These are phyloP conservation scores for Thunnus albacares DNA, from an alignment of 2,797 vertebrate species.

Conservation along the genomic window DNA sequence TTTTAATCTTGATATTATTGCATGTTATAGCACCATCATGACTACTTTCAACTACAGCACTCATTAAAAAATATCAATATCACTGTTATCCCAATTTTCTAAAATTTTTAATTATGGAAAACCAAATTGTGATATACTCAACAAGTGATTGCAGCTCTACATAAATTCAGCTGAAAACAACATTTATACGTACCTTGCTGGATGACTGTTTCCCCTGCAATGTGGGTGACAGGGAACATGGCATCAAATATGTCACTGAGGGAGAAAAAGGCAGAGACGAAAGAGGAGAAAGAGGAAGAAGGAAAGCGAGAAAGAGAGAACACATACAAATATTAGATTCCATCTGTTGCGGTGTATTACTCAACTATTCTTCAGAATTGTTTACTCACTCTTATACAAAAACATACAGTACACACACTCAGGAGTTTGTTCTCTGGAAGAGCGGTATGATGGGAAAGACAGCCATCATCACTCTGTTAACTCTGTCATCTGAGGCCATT, in stretches of 20 bases:
- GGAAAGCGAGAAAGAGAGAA: background rate
- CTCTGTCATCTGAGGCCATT: conserved; percentile 44
- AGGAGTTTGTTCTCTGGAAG: background rate
- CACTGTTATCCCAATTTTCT: background rate
- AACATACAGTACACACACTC: conserved; percentile 7
- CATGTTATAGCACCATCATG: background rate
- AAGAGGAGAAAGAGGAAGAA: conserved; percentile 3
- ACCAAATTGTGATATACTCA: background rate
- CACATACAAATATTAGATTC: conserved; percentile 42
- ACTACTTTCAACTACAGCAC: background rate
- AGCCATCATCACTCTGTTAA: conserved; percentile 42
- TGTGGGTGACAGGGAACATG: conserved; percentile 98
- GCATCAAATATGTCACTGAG: conserved; percentile 97
- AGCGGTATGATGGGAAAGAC: conserved; percentile 35
- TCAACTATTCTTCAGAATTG: conserved; percentile 3
- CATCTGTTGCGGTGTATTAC: conserved; percentile 13
- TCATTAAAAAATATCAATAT: background rate
- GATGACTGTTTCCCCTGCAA: conserved; percentile 97
- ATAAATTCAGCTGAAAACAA: conserved; percentile 9
- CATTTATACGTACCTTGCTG: conserved; percentile 91
- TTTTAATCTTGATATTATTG: background rate
- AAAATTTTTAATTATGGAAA: background rate
- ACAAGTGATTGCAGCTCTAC: background rate
- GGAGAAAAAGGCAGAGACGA: conserved; percentile 55
- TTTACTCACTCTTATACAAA: conserved; percentile 3